Conservation (phyloP, 2,113 vertebrate species). For the Serranochromis macrocephalus region DNA sequence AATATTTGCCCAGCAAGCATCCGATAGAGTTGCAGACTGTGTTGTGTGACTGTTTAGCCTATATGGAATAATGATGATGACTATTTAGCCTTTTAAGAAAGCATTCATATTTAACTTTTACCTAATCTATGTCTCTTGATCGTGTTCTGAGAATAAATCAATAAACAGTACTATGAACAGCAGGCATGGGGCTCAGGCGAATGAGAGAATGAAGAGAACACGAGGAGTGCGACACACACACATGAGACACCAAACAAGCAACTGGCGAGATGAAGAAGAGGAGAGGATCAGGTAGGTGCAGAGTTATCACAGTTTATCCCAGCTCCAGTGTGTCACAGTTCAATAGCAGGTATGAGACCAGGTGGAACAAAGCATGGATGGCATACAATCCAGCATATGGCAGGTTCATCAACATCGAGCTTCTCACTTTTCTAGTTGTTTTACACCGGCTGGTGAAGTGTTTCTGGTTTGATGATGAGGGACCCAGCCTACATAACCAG, state of each 20-base stretch:
- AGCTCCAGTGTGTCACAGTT: neutral
- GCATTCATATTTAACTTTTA: neutral
- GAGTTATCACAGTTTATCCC: neutral
- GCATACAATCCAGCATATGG: neutral
- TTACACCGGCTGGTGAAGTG: rapidly evolving
- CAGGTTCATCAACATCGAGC: neutral
- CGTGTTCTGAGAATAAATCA: neutral
- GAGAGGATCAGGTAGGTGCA: neutral
- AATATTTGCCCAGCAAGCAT: neutral
- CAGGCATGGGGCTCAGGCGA: neutral
- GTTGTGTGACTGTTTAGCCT: neutral
- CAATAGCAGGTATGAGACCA: neutral
- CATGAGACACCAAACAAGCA: neutral
- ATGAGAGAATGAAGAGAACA: neutral
- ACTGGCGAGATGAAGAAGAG: neutral
- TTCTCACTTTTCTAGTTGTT: neutral
- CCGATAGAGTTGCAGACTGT: neutral
- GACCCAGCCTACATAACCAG: rapidly evolving
- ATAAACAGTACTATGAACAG: neutral
- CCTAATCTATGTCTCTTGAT: neutral
- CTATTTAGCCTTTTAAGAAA: neutral
- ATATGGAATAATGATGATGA: neutral
- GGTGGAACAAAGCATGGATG: neutral
- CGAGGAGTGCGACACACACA: neutral
- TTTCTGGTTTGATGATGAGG: neutral